Conservation (phyloP, 92 coral and sea anemone species). For the Nematostella vectensis region DNA sequence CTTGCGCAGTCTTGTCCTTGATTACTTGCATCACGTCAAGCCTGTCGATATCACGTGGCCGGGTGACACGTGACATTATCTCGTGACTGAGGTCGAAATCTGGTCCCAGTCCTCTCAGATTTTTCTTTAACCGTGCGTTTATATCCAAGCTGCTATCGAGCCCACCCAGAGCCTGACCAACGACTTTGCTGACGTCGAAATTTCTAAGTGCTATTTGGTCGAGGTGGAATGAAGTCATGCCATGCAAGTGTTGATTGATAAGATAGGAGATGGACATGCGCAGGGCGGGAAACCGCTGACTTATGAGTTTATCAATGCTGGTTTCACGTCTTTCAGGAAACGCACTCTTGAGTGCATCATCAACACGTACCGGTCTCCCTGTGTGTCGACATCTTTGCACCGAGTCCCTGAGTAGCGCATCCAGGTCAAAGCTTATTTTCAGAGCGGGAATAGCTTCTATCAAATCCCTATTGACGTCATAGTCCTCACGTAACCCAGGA, state of each 20-base stretch:
- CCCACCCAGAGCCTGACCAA: no score
- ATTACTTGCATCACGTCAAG: no score
- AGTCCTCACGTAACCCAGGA: slow-evolving; percentile 14
- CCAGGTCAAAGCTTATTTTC: background rate
- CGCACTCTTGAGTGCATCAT: background rate
- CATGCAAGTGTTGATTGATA: slow-evolving; percentile 2
- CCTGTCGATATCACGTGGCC: no score
- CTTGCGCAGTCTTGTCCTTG: no score
- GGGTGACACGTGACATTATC: background rate
- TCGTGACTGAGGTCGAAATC: slow-evolving; percentile 8
- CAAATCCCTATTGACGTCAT: slow-evolving; percentile 12
- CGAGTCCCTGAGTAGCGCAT: slow-evolving; percentile 6
- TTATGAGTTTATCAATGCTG: slow-evolving; percentile 18
- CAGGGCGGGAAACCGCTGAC: slow-evolving; percentile 5
- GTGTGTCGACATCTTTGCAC: background rate
- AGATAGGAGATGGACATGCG: slow-evolving; percentile 1
- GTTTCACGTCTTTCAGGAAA: background rate
- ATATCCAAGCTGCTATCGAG: no score
- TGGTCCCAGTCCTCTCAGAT: slow-evolving; percentile 4
- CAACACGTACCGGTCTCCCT: slow-evolving; percentile 3
- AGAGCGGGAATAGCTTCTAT: slow-evolving; percentile 12
- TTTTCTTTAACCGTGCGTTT: slow-evolving; percentile 4
- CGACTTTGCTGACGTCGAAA: slow-evolving; percentile 10
- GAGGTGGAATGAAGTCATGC: background rate
- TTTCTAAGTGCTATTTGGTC: background rate